A percentile compares a stretch with the other conserved stretches of the same genome.
Evolutionary conservation across 1,140 invertebrate species (phyloP).

Genomic region (Forficula auricularia): DNA sequence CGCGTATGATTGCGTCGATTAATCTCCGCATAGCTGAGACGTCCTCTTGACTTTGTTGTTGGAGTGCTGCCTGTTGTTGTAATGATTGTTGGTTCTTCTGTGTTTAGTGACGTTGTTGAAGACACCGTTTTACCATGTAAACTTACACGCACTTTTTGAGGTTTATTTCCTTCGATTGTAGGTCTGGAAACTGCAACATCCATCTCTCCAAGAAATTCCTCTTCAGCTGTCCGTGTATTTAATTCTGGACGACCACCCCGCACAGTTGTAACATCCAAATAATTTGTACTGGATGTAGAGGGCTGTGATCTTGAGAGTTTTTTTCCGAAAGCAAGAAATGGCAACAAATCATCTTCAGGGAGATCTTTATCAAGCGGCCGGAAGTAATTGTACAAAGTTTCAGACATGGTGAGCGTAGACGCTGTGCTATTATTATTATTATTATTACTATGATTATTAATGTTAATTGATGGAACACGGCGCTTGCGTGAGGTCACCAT

Average conservation of each 20-base stretch:
- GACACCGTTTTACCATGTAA: neutral
- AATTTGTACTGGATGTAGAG: neutral
- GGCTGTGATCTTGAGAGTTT: constrained; percentile 28
- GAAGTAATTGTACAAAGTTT: constrained; percentile 41
- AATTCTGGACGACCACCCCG: constrained; percentile 16
- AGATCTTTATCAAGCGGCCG: constrained; percentile 39
- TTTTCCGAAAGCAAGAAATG: constrained; percentile 50
- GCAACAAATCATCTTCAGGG: constrained; percentile 43
- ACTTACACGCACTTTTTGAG: neutral
- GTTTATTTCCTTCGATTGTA: constrained; percentile 29
- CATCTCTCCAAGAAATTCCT: constrained; percentile 33
- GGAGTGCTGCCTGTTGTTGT: neutral
- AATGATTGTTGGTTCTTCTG: neutral
- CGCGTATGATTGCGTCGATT: constrained; percentile 29
- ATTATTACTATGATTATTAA: too few species aligned
- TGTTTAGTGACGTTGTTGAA: neutral
- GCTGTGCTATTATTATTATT: constrained; percentile 1
- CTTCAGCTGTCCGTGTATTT: constrained; percentile 25
- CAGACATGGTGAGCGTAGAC: constrained; percentile 31
- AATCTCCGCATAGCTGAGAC: constrained; percentile 25
- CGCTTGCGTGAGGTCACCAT: too few species aligned
- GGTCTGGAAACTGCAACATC: constrained; percentile 32
- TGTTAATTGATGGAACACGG: too few species aligned
- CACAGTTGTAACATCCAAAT: neutral
- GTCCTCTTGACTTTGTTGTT: constrained; percentile 12